phyloP scores from a whole-genome alignment of 2,113 vertebrate genomes.

The Tor tambroides region DNA sequence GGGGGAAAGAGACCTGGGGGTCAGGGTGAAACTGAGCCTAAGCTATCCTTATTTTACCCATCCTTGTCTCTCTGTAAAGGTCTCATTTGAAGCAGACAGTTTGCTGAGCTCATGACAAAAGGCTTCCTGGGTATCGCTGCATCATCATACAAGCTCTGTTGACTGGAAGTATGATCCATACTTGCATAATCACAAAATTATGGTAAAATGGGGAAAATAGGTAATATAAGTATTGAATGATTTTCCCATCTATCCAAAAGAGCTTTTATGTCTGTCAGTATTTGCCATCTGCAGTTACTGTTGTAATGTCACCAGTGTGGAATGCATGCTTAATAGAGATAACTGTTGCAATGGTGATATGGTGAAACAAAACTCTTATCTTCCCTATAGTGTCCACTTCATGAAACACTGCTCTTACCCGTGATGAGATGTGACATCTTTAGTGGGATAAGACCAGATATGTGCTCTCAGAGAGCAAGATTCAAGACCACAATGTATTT shows the following conservation, averaged over 20 bases:
- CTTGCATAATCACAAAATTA: background rate
- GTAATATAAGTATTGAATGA: background rate
- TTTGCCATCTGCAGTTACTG: background rate
- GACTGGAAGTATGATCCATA: background rate
- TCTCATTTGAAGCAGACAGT: conserved; percentile 7
- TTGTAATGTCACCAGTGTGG: background rate
- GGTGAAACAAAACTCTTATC: background rate
- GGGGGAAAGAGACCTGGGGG: conserved; percentile 22
- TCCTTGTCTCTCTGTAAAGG: conserved; percentile 4
- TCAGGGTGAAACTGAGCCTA: conserved; percentile 24
- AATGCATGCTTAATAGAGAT: background rate
- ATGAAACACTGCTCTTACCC: background rate
- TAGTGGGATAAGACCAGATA: background rate
- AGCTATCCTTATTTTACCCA: conserved; percentile 9
- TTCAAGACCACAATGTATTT: background rate
- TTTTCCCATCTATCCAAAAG: background rate
- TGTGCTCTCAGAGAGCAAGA: conserved; percentile 3
- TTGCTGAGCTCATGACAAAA: background rate
- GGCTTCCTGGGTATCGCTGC: background rate
- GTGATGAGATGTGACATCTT: background rate
- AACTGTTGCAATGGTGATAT: background rate
- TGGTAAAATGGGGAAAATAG: background rate
- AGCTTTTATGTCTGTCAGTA: background rate
- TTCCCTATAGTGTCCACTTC: background rate
- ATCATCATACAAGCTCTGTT: background rate